These are phyloP conservation scores for Drepanosiphum platanoidis DNA, from an alignment of 2,888 invertebrate species.

Conservation along the genomic window DNA sequence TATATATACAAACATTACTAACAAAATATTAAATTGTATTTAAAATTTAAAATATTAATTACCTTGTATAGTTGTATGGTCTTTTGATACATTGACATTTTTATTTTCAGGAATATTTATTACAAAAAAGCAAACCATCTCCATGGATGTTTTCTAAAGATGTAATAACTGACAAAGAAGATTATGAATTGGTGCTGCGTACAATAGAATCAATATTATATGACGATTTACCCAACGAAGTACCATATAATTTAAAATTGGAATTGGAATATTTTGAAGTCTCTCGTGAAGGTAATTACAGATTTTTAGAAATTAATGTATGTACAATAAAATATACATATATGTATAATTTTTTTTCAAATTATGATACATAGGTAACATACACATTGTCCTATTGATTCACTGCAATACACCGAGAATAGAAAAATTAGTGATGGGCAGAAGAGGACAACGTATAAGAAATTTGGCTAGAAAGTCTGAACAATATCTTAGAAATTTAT, in stretches of 20 bases:
- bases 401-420: slow-evolving; percentile 74
- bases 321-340: background rate
- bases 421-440: slow-evolving; percentile 76
- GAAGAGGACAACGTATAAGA: slow-evolving; percentile 75
- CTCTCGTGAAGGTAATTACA: slow-evolving; percentile 69
- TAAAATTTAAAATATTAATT: background rate
- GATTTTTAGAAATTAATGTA: background rate
- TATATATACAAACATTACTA: too few species aligned
- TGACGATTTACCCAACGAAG: slow-evolving; percentile 83
- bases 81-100: slow-evolving; percentile 1
- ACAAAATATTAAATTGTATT: background rate
- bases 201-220: slow-evolving; percentile 85
- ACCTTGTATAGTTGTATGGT: background rate
- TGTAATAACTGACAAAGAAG: slow-evolving; percentile 79
- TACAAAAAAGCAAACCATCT: slow-evolving; percentile 74
- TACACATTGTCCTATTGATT: slow-evolving; percentile 73
- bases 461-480: slow-evolving; percentile 76
- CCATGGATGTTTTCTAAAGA: slow-evolving; percentile 76
- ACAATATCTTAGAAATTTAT: slow-evolving; percentile 74
- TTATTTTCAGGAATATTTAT: slow-evolving; percentile 74
- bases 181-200: slow-evolving; percentile 76
- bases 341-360: background rate
- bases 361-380: slow-evolving; percentile 68
- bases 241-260: slow-evolving; percentile 82
- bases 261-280: slow-evolving; percentile 76